Base-by-base conservation (phyloP, 2,888 invertebrate genomes). In the Petrophora chlorosata region DNA sequence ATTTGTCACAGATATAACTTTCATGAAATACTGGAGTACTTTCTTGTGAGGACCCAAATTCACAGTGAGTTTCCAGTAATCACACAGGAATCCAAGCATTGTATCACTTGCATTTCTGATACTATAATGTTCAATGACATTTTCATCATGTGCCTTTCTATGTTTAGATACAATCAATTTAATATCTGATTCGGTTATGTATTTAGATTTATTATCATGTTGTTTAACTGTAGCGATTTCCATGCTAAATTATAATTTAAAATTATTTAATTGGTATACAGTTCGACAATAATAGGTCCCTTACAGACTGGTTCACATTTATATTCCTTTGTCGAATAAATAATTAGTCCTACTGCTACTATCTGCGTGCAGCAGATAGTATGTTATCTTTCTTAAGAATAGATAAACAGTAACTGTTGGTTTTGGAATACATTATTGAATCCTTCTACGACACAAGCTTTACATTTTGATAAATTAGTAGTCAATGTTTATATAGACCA, bases 1-100 rank as follows among this genome's bases (percentile, higher is more conserved):
- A 57, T 89, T 89, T 0, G 74, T 62, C 55, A 65, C 71, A 0
- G 86, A 75, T 26, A 88, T 62, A 2, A 81, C 74, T 70, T 90
- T 90, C 13, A 88, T 69, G 26, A 90, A 90, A 53, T 83, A 89
- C 42, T 56, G 52, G 1, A 81, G 55, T 0, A 60, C 47, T 59
- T 70, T 67, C 39, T 63, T 53, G 35, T 63, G 55, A 5, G 56
- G 59, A 5, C 48, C 25, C 14, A 69, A 43, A 40, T 60, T 46
- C 8, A 89, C 76, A 65, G 75, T 67, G 0, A 89, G 60, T 70
- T 76, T 88, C 78, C 79, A 84, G 62, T 89, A 87, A 56, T 90
- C 90, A n/a, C 79, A 68, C 16, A 87, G 55, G 54, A 84, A 89
- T 10, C 90, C 90, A 44, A 90, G 61, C 85, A 89, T 86, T 63